Base-by-base conservation (phyloP, 2,113 vertebrate genomes). In the Antennarius striatus region DNA sequence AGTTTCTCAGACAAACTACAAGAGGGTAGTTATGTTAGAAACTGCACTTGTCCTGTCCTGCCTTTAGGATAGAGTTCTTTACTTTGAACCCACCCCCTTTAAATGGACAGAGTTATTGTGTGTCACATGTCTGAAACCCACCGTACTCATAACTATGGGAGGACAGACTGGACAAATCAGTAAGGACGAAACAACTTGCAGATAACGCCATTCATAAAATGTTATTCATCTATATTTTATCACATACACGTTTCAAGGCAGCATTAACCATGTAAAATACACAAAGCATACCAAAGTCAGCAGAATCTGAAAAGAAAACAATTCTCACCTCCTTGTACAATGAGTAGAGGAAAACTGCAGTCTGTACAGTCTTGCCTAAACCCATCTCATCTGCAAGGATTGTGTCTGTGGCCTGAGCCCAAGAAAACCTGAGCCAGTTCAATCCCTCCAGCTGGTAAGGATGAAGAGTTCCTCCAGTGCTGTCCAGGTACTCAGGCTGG, bases 331-430 rank as follows among this genome's bases (percentile, higher is more conserved):
- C 97, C 76, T 98, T 99, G 77, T 98, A 99, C 13, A 99, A 91
- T 0, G 97, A 99, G 71, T 98, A 99, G 4, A 99, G 92, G 74
- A 99, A 99, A 64, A 98, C 97, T 0, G 95, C 96, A 0, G 97
- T 99, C 89, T 99, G 97, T 2, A 99, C 96, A 0, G 97, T 99
- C 83, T 99, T 99, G 60, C 97, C 97, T 56, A 99, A 91, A 47
- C 97, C 97, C 97, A 99, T 99, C 87, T 99, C 97, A 75, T 99
- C 97, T n/a, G 97, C 97, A 76, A 99, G 82, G 67, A 99, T 99
- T 6, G 97, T 99, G 69, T 99, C 96, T 0, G 97, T 99, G 80
- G 96, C 97, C 86, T 98, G 97, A 65, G 97, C 96, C 97, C 97
- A 99, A 13, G 97, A 99, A 84, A 99, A 99, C 58, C 97, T 93